These are phyloP conservation scores for Drosophila athabasca DNA, from an alignment of 1,140 invertebrate species.

Conservation along the genomic window DNA sequence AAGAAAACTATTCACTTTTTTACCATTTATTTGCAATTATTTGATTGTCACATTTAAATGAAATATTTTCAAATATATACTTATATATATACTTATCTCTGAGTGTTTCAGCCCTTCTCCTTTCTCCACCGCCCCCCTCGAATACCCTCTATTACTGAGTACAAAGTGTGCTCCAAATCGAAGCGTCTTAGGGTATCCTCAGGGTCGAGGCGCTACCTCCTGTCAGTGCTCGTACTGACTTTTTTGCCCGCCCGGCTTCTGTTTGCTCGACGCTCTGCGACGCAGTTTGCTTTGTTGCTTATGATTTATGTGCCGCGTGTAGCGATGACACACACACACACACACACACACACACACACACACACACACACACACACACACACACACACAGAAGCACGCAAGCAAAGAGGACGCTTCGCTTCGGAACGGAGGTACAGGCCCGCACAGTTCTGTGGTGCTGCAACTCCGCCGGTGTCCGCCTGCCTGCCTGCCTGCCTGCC, in stretches of 20 bases:
- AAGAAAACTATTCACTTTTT: too few species aligned
- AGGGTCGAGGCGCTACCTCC: accelerated
- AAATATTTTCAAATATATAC: too few species aligned
- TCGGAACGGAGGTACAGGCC: slow-evolving; percentile 13
- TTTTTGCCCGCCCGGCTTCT: slow-evolving; percentile 24
- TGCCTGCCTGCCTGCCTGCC: neutral
- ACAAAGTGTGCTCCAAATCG: too few species aligned
- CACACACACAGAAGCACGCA: neutral
- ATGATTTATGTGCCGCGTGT: slow-evolving; percentile 77
- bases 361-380: slow-evolving; percentile 22
- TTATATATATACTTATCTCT: too few species aligned
- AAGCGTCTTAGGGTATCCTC: neutral
- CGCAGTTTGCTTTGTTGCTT: slow-evolving; percentile 72
- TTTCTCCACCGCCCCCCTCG: too few species aligned
- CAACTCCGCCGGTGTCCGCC: too few species aligned
- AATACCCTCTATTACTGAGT: too few species aligned
- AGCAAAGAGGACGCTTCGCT: slow-evolving; percentile 26
- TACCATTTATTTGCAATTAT: too few species aligned
- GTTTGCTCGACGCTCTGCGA: slow-evolving; percentile 40
- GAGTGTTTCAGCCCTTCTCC: too few species aligned
- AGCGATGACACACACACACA: slow-evolving; percentile 66
- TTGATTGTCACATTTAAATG: too few species aligned
- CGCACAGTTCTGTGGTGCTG: slow-evolving; percentile 7
- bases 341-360: neutral
- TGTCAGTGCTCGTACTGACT: neutral